phyloP scores from a whole-genome alignment of 2,797 vertebrate species.

The Etheostoma nigrum region DNA sequence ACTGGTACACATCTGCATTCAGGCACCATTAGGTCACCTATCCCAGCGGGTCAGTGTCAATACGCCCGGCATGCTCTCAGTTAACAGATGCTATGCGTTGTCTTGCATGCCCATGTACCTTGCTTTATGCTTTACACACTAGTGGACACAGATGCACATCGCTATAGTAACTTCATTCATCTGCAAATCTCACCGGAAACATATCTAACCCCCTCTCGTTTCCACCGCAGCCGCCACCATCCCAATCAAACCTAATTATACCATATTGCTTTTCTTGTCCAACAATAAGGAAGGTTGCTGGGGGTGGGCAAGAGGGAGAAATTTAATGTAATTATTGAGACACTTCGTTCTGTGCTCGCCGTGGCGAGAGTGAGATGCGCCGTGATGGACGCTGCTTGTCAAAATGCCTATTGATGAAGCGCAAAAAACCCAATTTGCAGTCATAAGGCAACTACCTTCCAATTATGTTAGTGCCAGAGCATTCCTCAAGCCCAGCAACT shows the following conservation, averaged over 20 bases:
- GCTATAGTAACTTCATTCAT: slow-evolving; percentile 96
- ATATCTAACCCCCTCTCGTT: slow-evolving; percentile 71
- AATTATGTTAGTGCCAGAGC: slow-evolving; percentile 89
- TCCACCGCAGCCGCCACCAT: slow-evolving; percentile 39
- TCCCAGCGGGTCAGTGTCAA: slow-evolving; percentile 89
- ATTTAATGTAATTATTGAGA: slow-evolving; percentile 95
- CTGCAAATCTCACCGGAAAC: slow-evolving; percentile 94
- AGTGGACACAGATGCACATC: slow-evolving; percentile 89
- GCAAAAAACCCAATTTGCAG: slow-evolving; percentile 93
- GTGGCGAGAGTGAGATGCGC: slow-evolving; percentile 87
- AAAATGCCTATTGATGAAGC: slow-evolving; percentile 95
- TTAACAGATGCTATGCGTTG: slow-evolving; percentile 93
- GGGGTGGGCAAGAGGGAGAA: slow-evolving; percentile 72
- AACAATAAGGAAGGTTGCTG: slow-evolving; percentile 93
- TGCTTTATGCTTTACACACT: slow-evolving; percentile 91
- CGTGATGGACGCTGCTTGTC: slow-evolving; percentile 94
- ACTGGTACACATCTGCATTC: slow-evolving; percentile 86
- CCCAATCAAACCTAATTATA: slow-evolving; percentile 99
- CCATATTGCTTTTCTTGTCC: slow-evolving; percentile 97
- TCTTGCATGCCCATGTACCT: slow-evolving; percentile 84
- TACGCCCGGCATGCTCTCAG: slow-evolving; percentile 85
- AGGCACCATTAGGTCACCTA: slow-evolving; percentile 88
- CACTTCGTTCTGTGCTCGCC: slow-evolving; percentile 89
- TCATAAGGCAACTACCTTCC: slow-evolving; percentile 92
- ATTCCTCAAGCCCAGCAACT: slow-evolving; percentile 89